phyloP scores from a whole-genome alignment of 2,797 vertebrate genomes.

The Lepilemur ruficaudatus region DNA sequence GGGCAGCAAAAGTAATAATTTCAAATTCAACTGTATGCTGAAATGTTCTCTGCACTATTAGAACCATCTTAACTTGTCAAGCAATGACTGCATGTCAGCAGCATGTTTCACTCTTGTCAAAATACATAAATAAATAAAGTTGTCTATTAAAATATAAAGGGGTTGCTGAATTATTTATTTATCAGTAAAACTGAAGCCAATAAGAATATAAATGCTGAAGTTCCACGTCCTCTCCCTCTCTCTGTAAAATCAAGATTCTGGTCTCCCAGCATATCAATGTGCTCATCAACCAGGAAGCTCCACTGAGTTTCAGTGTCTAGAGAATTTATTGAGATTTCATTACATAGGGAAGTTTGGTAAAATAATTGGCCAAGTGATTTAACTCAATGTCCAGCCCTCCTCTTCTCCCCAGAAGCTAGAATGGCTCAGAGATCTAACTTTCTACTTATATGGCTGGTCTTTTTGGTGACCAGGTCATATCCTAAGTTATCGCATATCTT shows the following conservation, averaged over 20 bases:
- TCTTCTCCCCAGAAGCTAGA: too few species aligned
- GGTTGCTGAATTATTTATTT: neutral
- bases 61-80: neutral
- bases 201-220: neutral
- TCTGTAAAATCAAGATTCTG: neutral
- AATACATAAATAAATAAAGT: neutral
- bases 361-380: neutral
- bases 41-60: neutral
- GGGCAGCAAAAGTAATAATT: neutral
- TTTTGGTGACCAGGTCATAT: too few species aligned
- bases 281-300: neutral
- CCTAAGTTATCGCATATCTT: neutral
- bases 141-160: neutral
- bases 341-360: neutral
- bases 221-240: neutral
- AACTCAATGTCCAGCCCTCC: neutral
- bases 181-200: neutral
- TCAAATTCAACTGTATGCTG: neutral
- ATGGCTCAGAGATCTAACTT: neutral
- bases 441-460: too few species aligned
- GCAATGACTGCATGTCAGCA: neutral
- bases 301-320: neutral
- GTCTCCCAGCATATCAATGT: neutral
- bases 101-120: neutral
- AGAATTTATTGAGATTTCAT: neutral